These are phyloP conservation scores for Manduca sexta DNA, from an alignment of 1,140 invertebrate species.

Conservation along the genomic window DNA sequence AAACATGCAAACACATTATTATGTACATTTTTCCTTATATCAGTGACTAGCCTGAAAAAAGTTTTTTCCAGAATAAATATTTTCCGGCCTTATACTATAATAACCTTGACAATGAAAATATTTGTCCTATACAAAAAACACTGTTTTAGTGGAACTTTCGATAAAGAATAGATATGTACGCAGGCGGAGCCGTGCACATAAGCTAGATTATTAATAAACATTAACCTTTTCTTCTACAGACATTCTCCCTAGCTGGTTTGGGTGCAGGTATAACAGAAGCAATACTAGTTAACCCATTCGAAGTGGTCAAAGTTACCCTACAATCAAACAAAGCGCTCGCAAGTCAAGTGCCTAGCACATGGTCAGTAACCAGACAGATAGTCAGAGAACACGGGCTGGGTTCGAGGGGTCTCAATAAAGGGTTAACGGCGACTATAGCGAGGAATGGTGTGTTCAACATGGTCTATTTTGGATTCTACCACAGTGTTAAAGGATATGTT, in stretches of 20 bases:
- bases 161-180: too few species aligned
- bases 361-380: constrained; percentile 85
- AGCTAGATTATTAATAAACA: too few species aligned
- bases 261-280: constrained; percentile 91
- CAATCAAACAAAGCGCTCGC: constrained; percentile 78
- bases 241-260: constrained; percentile 89
- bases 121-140: too few species aligned
- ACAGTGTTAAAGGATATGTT: constrained; percentile 87
- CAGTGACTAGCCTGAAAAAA: too few species aligned
- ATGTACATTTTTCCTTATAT: too few species aligned
- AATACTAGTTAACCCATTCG: constrained; percentile 94
- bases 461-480: constrained; percentile 96
- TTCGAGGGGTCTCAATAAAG: constrained; percentile 86
- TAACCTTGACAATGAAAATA: too few species aligned
- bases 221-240: constrained; percentile 74
- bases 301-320: constrained; percentile 93
- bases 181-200: too few species aligned
- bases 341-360: constrained; percentile 81
- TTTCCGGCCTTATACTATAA: too few species aligned
- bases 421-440: constrained; percentile 89
- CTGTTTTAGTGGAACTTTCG: too few species aligned
- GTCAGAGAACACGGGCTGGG: constrained; percentile 84
- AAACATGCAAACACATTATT: too few species aligned
- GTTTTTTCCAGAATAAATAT: too few species aligned
- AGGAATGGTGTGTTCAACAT: constrained; percentile 94